A percentile compares a stretch with the other conserved stretches of the same genome.
phyloP scores from a whole-genome alignment of 2,888 invertebrate genomes.

The Protula sp. region DNA sequence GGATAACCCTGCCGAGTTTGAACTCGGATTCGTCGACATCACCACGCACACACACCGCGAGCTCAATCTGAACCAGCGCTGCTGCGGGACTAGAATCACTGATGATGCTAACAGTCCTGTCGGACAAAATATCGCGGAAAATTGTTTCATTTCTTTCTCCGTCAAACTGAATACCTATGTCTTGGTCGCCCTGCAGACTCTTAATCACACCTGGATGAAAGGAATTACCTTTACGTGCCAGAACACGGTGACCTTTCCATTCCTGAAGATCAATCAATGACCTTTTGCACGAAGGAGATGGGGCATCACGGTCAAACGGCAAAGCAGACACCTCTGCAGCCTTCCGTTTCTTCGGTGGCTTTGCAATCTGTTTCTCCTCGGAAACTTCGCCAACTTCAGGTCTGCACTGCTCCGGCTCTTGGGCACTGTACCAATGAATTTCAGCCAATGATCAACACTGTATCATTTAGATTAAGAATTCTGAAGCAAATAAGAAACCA shows the following conservation, averaged over 20 bases:
- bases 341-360: conserved; percentile 89
- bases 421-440: no score
- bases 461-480: no score
- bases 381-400: not conserved
- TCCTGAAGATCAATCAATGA: conserved; percentile 73
- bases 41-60: conserved; percentile 67
- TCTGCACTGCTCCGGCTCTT: not conserved
- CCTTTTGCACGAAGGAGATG: conserved; percentile 5
- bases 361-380: conserved; percentile 53
- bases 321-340: conserved; percentile 41
- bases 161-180: conserved; percentile 78
- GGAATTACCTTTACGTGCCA: conserved; percentile 77
- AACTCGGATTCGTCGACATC: conserved; percentile 65
- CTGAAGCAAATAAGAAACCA: no score
- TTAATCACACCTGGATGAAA: conserved; percentile 86
- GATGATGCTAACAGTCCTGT: conserved; percentile 79
- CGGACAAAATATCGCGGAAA: conserved; percentile 67
- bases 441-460: no score
- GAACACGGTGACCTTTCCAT: conserved; percentile 87
- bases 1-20: conserved; percentile 75
- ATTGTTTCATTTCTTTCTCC: conserved; percentile 67
- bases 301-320: conserved; percentile 17
- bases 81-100: conserved; percentile 84
- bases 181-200: conserved; percentile 54
- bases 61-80: conserved; percentile 69